Evolutionary conservation across 2,113 vertebrate species (phyloP).

Genomic region (Amia ocellicauda): DNA sequence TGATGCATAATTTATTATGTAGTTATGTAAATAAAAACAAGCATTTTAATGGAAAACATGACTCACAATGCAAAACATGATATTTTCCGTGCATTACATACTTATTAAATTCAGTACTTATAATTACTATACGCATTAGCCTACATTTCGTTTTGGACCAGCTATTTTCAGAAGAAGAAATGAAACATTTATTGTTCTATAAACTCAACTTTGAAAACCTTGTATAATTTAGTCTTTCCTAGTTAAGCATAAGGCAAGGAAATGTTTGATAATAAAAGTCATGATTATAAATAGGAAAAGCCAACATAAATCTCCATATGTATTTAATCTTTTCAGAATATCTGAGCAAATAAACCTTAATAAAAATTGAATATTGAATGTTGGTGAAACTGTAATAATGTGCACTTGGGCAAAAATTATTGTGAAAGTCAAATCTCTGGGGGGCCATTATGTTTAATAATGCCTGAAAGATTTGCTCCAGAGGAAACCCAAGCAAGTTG

Average conservation of each 20-base stretch:
- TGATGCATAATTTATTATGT: too few species aligned
- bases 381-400: neutral
- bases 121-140: too few species aligned
- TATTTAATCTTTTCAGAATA: neutral
- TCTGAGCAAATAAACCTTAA: neutral
- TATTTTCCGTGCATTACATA: too few species aligned
- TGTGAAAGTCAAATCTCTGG: slow-evolving; percentile 1
- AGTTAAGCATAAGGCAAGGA: neutral
- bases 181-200: too few species aligned
- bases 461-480: neutral
- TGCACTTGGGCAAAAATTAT: neutral
- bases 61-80: too few species aligned
- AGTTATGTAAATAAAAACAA: too few species aligned
- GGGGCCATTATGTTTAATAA: slow-evolving; percentile 12
- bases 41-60: too few species aligned
- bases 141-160: too few species aligned
- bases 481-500: neutral
- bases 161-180: too few species aligned
- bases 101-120: too few species aligned
- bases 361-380: neutral
- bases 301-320: neutral
- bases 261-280: neutral
- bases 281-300: neutral
- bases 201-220: too few species aligned
- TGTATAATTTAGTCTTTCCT: neutral